phyloP scores from a whole-genome alignment of 2,113 vertebrate genomes.

The Larimichthys polyactis region DNA sequence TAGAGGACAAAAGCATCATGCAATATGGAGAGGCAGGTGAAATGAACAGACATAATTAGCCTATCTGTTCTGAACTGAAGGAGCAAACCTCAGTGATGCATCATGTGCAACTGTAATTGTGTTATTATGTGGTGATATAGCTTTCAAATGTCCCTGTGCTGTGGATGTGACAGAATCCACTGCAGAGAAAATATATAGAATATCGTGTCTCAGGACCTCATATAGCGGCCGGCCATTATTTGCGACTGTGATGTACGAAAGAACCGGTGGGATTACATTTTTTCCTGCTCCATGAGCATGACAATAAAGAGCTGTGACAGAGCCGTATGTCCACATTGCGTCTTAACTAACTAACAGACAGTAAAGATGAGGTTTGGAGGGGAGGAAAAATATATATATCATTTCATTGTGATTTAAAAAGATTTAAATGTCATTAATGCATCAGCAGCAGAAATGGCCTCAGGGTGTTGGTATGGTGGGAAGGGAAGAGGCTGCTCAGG shows the following conservation, averaged over 20 bases:
- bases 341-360: conserved; percentile 14
- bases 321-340: conserved; percentile 19
- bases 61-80: conserved; percentile 8
- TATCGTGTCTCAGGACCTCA: conserved; percentile 21
- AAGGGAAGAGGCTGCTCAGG: neutral
- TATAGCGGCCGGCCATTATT: conserved; percentile 9
- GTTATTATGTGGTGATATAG: conserved; percentile 33
- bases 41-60: neutral
- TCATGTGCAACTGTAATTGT: conserved; percentile 29
- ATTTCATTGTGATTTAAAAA: conserved; percentile 19
- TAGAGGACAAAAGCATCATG: neutral
- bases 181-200: conserved; percentile 23
- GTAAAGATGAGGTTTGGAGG: conserved; percentile 13
- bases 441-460: conserved; percentile 29
- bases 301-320: conserved; percentile 20
- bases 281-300: conserved; percentile 29
- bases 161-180: conserved; percentile 60
- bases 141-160: conserved; percentile 8
- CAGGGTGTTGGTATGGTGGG: conserved; percentile 4
- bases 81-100: conserved; percentile 18
- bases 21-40: conserved; percentile 13
- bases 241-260: conserved; percentile 38
- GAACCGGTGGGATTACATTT: conserved; percentile 37
- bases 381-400: conserved; percentile 29
- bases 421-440: conserved; percentile 21